A percentile compares a stretch with the other conserved stretches of the same genome.
Evolutionary conservation across 53 echinoderm and acorn worm species (phyloP).

Genomic region (Henricia sp.): DNA sequence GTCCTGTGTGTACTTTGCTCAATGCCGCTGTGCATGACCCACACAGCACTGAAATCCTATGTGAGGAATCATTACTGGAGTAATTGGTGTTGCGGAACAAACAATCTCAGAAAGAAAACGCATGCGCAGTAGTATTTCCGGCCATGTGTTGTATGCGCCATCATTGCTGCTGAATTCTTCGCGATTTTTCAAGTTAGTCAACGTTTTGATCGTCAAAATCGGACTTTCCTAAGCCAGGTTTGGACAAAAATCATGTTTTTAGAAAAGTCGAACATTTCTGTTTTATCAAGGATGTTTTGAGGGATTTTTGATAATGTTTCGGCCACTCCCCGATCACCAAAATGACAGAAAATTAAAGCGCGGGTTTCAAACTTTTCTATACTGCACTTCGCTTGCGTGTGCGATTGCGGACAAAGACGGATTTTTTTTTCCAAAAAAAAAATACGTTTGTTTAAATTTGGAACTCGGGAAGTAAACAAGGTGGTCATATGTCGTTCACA

Average conservation of each 20-base stretch:
- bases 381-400: background rate
- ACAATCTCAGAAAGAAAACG: background rate
- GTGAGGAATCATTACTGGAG: constrained; percentile 17
- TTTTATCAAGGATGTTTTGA: background rate
- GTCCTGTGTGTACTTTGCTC: background rate
- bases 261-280: background rate
- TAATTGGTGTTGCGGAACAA: background rate
- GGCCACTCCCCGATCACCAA: background rate
- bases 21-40: background rate
- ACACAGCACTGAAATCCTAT: background rate
- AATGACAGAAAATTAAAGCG: background rate
- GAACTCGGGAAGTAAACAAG: background rate
- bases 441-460: background rate
- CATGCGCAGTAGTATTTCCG: constrained; percentile 27
- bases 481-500: too few species aligned
- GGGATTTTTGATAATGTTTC: background rate
- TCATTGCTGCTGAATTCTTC: background rate
- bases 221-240: background rate
- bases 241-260: background rate
- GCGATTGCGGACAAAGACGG: background rate
- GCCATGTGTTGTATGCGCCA: background rate
- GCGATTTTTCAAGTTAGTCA: background rate
- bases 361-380: background rate
- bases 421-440: background rate
- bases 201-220: background rate